A percentile compares a stretch with the other conserved stretches of the same genome.
phyloP scores from a whole-genome alignment of 2,888 invertebrate species.

The Prenolepis imparis region DNA sequence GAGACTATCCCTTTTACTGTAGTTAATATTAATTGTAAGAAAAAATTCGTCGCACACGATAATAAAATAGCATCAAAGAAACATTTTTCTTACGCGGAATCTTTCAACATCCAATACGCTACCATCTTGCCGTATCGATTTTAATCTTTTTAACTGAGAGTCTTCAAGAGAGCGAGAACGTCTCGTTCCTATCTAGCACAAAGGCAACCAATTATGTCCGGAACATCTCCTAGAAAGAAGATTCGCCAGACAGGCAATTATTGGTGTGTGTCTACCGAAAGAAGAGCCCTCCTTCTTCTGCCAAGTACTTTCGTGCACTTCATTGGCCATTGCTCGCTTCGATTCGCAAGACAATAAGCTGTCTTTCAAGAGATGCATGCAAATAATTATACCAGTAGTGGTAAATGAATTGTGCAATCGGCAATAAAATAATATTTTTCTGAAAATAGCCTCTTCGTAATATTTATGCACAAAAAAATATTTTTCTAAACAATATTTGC shows the following conservation, averaged over 20 bases:
- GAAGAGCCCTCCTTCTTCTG: conserved; percentile 46
- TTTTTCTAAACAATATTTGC: not conserved
- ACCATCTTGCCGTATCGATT: conserved; percentile 11
- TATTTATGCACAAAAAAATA: not conserved
- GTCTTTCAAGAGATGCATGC: conserved; percentile 22
- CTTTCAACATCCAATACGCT: conserved; percentile 33
- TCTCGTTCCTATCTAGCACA: conserved; percentile 48
- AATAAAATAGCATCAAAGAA: conserved; percentile 17
- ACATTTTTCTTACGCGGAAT: not conserved
- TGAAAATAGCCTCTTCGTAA: not conserved
- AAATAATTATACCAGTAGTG: conserved; percentile 9
- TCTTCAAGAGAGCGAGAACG: conserved; percentile 33
- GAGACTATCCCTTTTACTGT: not conserved
- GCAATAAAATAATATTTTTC: conserved; percentile 18
- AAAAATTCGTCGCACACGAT: not conserved
- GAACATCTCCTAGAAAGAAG: conserved; percentile 57
- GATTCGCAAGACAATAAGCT: conserved; percentile 41
- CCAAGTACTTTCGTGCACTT: conserved; percentile 39
- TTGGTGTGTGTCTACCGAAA: conserved; percentile 60
- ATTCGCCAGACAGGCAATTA: conserved; percentile 65
- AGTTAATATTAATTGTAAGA: conserved; percentile 10
- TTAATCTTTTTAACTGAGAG: conserved; percentile 40
- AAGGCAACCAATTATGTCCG: conserved; percentile 69
- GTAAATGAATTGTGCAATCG: not conserved
- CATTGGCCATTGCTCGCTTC: conserved; percentile 42